phyloP scores from a whole-genome alignment of 1,140 invertebrate genomes.

The Bilobella aurantiaca region DNA sequence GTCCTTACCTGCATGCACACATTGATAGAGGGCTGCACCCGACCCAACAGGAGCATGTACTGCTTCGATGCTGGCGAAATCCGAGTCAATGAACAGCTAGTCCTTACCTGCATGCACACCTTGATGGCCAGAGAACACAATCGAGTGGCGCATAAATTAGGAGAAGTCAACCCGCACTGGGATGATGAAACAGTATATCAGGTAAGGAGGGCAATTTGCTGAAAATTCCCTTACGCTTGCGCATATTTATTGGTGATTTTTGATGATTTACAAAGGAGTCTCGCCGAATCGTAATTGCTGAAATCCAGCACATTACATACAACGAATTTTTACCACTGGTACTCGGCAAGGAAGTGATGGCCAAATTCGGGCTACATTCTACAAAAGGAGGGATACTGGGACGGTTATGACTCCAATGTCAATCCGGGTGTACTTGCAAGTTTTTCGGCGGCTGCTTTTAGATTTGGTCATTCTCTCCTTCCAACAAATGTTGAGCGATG shows the following conservation, averaged over 20 bases:
- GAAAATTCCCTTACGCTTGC: no score
- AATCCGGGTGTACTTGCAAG: conserved; percentile 41
- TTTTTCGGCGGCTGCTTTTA: conserved; percentile 45
- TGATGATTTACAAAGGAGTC: no score
- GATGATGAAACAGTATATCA: conserved; percentile 89
- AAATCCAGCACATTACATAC: conserved; percentile 86
- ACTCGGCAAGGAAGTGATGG: conserved; percentile 83
- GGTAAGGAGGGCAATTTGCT: conserved; percentile 36
- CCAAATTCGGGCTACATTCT: conserved; percentile 75
- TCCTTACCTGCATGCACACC: conserved; percentile 81
- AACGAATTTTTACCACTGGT: conserved; percentile 90
- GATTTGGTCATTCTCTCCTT: conserved; percentile 47
- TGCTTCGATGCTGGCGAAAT: conserved; percentile 89
- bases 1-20: conserved; percentile 78
- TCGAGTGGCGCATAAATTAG: conserved; percentile 61
- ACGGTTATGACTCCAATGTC: conserved; percentile 47
- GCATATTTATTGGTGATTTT: no score
- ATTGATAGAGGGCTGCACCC: conserved; percentile 86
- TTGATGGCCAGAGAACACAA: conserved; percentile 82
- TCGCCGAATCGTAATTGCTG: conserved; percentile 74
- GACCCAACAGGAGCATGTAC: conserved; percentile 74
- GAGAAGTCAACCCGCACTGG: conserved; percentile 81
- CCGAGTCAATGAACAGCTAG: conserved; percentile 83
- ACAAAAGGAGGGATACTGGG: conserved; percentile 59
- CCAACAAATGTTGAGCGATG: conserved; percentile 46